Percentiles rank a stretch among this genome's conserved stretches.
Conservation (phyloP, 2,797 vertebrate genomes). For the Pelobates cultripes region DNA sequence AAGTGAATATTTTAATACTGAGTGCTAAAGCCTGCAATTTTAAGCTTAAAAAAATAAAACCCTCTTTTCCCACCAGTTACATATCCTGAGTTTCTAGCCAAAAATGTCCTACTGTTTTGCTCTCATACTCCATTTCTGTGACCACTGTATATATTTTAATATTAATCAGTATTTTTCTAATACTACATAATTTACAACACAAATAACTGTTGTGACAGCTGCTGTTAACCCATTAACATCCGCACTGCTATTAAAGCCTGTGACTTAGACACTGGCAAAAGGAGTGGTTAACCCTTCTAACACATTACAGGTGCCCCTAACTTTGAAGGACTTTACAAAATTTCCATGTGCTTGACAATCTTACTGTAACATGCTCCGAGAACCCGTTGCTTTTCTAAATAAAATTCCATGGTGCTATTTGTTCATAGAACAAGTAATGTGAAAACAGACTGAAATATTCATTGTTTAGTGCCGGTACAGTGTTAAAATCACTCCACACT, state of each 20-base stretch:
- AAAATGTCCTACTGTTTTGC: background rate
- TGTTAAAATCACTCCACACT: slow-evolving; percentile 59
- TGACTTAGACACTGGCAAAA: slow-evolving; percentile 6
- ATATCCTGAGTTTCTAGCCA: background rate
- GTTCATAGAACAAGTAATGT: slow-evolving; percentile 83
- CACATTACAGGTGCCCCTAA: background rate
- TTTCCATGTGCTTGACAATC: slow-evolving; percentile 66
- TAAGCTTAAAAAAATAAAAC: background rate
- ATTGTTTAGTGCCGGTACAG: slow-evolving; percentile 70
- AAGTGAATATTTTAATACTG: no score
- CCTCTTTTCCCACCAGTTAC: background rate
- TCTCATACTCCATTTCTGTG: slow-evolving; percentile 20
- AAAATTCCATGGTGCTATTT: slow-evolving; percentile 94
- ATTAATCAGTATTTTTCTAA: slow-evolving; percentile 52
- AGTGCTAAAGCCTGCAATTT: background rate
- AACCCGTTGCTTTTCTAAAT: slow-evolving; percentile 73
- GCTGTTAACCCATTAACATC: slow-evolving; percentile 19
- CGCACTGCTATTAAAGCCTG: slow-evolving; percentile 11
- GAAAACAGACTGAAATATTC: slow-evolving; percentile 79
- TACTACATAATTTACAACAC: slow-evolving; percentile 25
- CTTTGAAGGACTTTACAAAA: slow-evolving; percentile 45
- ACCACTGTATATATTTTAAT: slow-evolving; percentile 63
- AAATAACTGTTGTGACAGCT: slow-evolving; percentile 9
- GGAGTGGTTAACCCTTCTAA: slow-evolving; percentile 10
- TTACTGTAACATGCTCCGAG: slow-evolving; percentile 85